Percentiles rank a stretch among this genome's conserved stretches.
These are phyloP conservation scores for Helobdella robusta DNA, from an alignment of 2,888 invertebrate species.

Conservation along the genomic window DNA sequence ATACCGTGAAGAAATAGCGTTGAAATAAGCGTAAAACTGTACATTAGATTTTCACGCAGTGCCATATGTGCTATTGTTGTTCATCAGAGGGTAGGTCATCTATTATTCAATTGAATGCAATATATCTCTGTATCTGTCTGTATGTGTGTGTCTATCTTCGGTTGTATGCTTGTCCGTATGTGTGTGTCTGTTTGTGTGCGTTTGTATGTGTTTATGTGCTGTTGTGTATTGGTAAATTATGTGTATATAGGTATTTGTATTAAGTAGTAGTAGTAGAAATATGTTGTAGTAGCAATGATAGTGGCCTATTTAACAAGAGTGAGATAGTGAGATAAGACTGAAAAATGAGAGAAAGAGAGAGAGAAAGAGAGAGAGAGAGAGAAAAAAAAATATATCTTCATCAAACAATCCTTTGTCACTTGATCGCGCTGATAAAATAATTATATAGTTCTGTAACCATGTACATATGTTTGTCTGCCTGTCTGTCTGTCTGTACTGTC, in stretches of 20 bases:
- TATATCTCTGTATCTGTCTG: not conserved
- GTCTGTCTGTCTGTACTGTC: no score
- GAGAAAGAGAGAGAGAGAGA: slow-evolving; percentile 10
- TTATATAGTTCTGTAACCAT: no score
- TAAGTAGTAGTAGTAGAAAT: not conserved
- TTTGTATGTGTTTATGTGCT: not conserved
- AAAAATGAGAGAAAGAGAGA: not conserved
- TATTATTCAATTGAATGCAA: no score
- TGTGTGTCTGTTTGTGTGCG: not conserved
- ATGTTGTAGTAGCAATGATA: not conserved
- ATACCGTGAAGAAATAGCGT: no score
- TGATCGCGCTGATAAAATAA: no score
- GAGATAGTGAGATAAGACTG: not conserved
- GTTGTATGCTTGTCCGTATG: not conserved
- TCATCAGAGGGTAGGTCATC: no score
- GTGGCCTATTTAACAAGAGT: not conserved
- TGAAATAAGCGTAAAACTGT: no score
- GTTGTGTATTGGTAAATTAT: not conserved
- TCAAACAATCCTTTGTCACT: no score
- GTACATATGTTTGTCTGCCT: no score
- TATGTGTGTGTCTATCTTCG: not conserved
- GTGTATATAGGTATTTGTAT: not conserved
- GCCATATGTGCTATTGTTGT: no score
- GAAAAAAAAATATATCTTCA: not conserved
- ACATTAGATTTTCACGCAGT: no score